Evolutionary conservation across 2,113 vertebrate genomes (phyloP).

Genomic region (Plecotus auritus): DNA sequence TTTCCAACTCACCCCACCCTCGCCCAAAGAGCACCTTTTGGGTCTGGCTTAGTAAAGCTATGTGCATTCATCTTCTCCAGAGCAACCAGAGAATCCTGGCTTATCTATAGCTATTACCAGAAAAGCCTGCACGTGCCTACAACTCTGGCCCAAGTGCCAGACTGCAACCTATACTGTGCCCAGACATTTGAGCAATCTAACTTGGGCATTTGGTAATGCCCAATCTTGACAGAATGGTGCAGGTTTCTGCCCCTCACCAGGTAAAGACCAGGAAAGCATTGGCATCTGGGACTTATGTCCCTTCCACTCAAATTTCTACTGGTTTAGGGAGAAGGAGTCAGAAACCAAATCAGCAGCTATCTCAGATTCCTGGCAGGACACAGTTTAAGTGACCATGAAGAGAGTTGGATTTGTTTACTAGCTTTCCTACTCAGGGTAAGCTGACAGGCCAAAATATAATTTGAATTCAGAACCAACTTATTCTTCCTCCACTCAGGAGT

Average conservation of each 20-base stretch:
- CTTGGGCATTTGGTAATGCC: slow-evolving; percentile 7
- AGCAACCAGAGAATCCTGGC: neutral
- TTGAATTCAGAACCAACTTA: neutral
- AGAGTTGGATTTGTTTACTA: slow-evolving; percentile 15
- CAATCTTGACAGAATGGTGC: neutral
- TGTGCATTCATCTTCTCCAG: neutral
- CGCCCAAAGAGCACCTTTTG: neutral
- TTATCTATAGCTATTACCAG: slow-evolving; percentile 3
- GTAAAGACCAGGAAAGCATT: neutral
- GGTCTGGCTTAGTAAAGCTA: neutral
- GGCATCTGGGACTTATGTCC: neutral
- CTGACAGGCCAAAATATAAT: neutral
- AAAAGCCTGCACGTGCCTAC: neutral
- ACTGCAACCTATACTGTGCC: neutral
- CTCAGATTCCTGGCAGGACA: slow-evolving; percentile 16
- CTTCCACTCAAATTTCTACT: neutral
- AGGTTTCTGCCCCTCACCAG: neutral
- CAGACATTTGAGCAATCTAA: neutral
- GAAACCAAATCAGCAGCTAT: neutral
- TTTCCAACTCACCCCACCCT: neutral
- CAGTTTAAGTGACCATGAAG: neutral
- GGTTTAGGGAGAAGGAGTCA: neutral
- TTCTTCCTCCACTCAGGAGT: slow-evolving; percentile 84
- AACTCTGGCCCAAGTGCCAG: neutral
- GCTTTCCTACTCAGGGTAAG: slow-evolving; percentile 13